Percentiles rank a stretch among this genome's conserved stretches.
phyloP scores from a whole-genome alignment of 2,888 invertebrate species.

The Sericinus montela region DNA sequence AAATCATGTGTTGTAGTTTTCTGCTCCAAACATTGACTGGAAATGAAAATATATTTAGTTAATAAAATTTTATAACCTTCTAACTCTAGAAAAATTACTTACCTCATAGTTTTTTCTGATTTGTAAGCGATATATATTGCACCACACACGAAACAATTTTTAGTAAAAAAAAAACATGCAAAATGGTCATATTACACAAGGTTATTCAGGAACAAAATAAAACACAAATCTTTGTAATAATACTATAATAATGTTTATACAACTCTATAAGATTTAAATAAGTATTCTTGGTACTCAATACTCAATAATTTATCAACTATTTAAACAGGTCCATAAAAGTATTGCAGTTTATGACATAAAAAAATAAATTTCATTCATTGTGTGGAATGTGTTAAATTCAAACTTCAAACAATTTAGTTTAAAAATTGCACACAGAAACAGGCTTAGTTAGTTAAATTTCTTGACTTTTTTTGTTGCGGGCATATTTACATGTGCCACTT shows the following conservation, averaged over 20 bases:
- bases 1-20: constrained; percentile 58
- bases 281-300: constrained; percentile 44
- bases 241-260: constrained; percentile 64
- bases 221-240: constrained; percentile 32
- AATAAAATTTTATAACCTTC: constrained; percentile 21
- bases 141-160: constrained; percentile 15
- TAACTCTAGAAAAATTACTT: constrained; percentile 23
- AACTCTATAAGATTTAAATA: constrained; percentile 49
- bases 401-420: constrained; percentile 30
- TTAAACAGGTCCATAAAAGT: constrained; percentile 16
- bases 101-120: constrained; percentile 14
- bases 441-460: constrained; percentile 29
- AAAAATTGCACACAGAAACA: constrained; percentile 56
- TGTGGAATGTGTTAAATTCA: constrained; percentile 26
- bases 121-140: constrained; percentile 14
- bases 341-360: constrained; percentile 9
- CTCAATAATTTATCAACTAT: constrained; percentile 27
- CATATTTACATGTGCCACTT: constrained; percentile 60
- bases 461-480: constrained; percentile 20
- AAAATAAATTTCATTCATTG: constrained; percentile 18
- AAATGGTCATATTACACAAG: constrained; percentile 20
- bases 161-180: constrained; percentile 25
- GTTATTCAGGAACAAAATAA: constrained; percentile 17
- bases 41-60: constrained; percentile 41
- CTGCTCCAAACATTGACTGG: constrained; percentile 71